phyloP scores from a whole-genome alignment of 2,888 invertebrate species.

The Tanytarsus gracilentus region DNA sequence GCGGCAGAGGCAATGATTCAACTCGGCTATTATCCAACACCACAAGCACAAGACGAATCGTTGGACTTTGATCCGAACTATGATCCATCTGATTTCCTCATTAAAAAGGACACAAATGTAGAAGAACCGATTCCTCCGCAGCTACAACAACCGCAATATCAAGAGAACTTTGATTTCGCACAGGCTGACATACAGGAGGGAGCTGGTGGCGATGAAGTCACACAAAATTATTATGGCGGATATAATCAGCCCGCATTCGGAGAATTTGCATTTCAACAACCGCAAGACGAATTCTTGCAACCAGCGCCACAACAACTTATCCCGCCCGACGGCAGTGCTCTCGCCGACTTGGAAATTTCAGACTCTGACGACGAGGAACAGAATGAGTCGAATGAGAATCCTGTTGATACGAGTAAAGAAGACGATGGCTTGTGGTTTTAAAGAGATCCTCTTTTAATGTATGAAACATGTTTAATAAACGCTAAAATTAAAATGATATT shows the following conservation, averaged over 20 bases:
- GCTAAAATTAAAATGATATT: too few relatives aligned
- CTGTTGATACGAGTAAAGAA: slow-evolving; percentile 31
- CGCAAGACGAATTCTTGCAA: slow-evolving; percentile 7
- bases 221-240: background rate
- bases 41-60: slow-evolving; percentile 53
- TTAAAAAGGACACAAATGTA: slow-evolving; percentile 45
- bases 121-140: slow-evolving; percentile 30
- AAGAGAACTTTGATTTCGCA: slow-evolving; percentile 34
- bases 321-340: slow-evolving; percentile 46
- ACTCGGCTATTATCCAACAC: slow-evolving; percentile 53
- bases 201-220: slow-evolving; percentile 12
- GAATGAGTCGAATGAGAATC: slow-evolving; percentile 28
- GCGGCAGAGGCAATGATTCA: slow-evolving; percentile 71
- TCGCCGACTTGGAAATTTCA: slow-evolving; percentile 66
- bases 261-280: slow-evolving; percentile 3
- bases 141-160: slow-evolving; percentile 31
- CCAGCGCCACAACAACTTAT: slow-evolving; percentile 29
- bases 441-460: too few relatives aligned
- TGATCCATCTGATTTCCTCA: slow-evolving; percentile 76
- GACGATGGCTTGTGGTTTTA: slow-evolving; percentile 33
- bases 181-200: slow-evolving; percentile 24
- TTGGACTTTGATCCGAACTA: slow-evolving; percentile 62
- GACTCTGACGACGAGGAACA: slow-evolving; percentile 60
- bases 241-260: background rate
- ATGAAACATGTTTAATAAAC: too few relatives aligned